Percentiles rank a stretch among this genome's conserved stretches.
These are phyloP conservation scores for Tenualosa thibaudeaui DNA, from an alignment of 2,797 vertebrate species.

Conservation along the genomic window DNA sequence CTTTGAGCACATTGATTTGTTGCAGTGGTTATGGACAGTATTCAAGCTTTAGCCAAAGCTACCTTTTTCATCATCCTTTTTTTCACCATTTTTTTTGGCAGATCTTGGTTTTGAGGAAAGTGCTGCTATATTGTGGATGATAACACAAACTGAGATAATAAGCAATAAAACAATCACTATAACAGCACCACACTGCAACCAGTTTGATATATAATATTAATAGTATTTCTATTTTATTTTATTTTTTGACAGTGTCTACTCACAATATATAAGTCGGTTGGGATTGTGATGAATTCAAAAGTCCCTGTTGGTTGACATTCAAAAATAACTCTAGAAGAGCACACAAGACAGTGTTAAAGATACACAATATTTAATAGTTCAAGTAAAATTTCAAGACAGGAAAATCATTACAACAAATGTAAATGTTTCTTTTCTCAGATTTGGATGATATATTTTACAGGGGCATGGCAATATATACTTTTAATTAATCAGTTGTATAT, in stretches of 20 bases:
- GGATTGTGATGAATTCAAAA: not conserved
- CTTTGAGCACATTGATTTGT: not conserved
- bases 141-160: too few relatives aligned
- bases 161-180: too few relatives aligned
- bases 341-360: slow-evolving; percentile 33
- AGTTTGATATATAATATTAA: too few relatives aligned
- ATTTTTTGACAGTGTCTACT: too few relatives aligned
- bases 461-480: slow-evolving; percentile 82
- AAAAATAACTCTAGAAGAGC: not conserved
- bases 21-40: not conserved
- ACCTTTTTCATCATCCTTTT: not conserved
- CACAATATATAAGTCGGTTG: too few relatives aligned
- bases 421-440: slow-evolving; percentile 75
- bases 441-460: slow-evolving; percentile 84
- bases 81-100: not conserved
- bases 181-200: too few relatives aligned
- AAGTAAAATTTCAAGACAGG: slow-evolving; percentile 83
- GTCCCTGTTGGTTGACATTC: not conserved
- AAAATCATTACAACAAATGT: slow-evolving; percentile 78
- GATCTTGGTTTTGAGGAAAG: too few relatives aligned
- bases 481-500: slow-evolving; percentile 82
- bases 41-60: not conserved
- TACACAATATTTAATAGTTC: slow-evolving; percentile 83
- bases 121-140: too few relatives aligned
- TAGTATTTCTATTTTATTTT: too few relatives aligned